Base-by-base conservation (phyloP, 2,888 invertebrate genomes). In the Rotaria sp. region DNA sequence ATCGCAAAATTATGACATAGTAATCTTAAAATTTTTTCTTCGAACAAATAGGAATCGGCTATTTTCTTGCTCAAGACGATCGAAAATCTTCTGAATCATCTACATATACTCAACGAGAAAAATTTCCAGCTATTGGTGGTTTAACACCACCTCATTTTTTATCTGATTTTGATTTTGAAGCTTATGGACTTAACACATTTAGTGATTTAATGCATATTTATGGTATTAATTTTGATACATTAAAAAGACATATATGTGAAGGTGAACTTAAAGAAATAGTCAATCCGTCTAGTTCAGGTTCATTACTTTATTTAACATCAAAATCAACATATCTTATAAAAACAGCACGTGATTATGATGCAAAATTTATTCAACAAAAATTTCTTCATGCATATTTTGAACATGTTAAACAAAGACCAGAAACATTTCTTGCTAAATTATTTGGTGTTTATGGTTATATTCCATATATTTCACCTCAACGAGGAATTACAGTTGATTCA, bases 291-390 rank as follows among this genome's bases (percentile, higher is more conserved):
- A 80, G 80, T n/a, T 45, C 45, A 1, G 80, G 80, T 45, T 80
- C 80, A 45, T 45, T 80, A 80, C 15, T 80, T 13, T 80, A 80
- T 45, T 26, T 80, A 45, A 80, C 80, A 45, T 41, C 80, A 4
- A 38, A 80, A n/a, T 26, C 45, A n/a, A 45, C 41, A 41, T 80
- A 45, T 80, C 13, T 80, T 13, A 45, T 80, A 2, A 80, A 80
- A 41, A 80, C 80, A 2, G 45, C 38, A 4, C 80, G 80, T 26
- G 80, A 80, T n/a, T 80, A 80, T 45, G 80, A 80, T n/a, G 80
- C 80, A 45, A 80, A 45, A 45, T 80, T 80, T 41, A 80, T 80
- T 45, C 80, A 80, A 45, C 80, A 80, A 80, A 80, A 80, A 80
- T 80, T 80, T 80, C 45, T 80, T 45, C 45, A 26, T 3, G 80